Percentiles rank a stretch among this genome's conserved stretches.
phyloP scores from a whole-genome alignment of 2,888 invertebrate species.

The Aporophyla lueneburgensis region DNA sequence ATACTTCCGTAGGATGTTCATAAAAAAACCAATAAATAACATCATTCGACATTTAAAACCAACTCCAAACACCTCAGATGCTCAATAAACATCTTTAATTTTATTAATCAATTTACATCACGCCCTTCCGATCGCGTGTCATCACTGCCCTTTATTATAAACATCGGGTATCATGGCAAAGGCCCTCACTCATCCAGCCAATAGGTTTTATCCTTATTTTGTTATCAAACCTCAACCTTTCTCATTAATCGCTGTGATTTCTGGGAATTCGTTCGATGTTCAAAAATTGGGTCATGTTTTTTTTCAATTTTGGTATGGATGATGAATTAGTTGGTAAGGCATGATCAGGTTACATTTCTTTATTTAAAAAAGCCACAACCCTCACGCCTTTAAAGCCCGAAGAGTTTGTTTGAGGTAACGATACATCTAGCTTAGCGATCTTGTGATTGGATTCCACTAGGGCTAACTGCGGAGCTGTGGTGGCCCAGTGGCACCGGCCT shows the following conservation, averaged over 20 bases:
- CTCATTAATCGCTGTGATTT: conserved; percentile 59
- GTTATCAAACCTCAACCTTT: conserved; percentile 59
- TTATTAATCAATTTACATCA: conserved; percentile 75
- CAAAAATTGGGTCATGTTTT: conserved; percentile 58
- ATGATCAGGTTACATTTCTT: conserved; percentile 37
- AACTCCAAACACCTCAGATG: not conserved
- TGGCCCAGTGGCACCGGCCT: too few species aligned
- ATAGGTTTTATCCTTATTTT: conserved; percentile 59
- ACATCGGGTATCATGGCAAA: conserved; percentile 68
- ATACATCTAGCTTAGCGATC: not conserved
- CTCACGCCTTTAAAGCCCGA: not conserved
- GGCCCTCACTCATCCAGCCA: conserved; percentile 59
- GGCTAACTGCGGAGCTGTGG: too few species aligned
- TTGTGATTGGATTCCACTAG: not conserved
- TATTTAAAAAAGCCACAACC: not conserved
- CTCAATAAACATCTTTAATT: conserved; percentile 31
- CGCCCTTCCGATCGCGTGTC: conserved; percentile 77
- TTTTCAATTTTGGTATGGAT: conserved; percentile 18
- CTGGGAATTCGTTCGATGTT: conserved; percentile 57
- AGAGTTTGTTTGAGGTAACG: not conserved
- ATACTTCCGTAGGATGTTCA: too few species aligned
- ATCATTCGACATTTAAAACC: not conserved
- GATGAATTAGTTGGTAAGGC: conserved; percentile 26
- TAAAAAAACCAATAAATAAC: not conserved
- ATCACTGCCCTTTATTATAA: conserved; percentile 74